phyloP scores from a whole-genome alignment of 2,888 invertebrate species.

The Dryocosmus kuriphilus region DNA sequence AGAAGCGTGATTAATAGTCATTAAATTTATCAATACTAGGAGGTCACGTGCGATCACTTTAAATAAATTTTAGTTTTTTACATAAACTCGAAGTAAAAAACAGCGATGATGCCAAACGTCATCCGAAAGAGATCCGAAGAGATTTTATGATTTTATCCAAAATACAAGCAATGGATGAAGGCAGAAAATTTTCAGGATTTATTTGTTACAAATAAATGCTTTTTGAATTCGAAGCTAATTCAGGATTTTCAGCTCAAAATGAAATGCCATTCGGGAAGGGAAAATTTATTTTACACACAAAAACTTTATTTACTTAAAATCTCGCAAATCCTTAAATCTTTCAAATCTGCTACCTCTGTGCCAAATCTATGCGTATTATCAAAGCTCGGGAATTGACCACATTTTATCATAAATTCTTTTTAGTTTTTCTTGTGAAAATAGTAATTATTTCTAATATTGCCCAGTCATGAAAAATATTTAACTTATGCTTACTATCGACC shows the following conservation, averaged over 20 bases:
- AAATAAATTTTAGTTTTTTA: constrained; percentile 9
- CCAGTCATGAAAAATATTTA: neutral
- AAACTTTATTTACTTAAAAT: neutral
- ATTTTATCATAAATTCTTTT: neutral
- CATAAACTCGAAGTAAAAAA: neutral
- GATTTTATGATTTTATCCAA: neutral
- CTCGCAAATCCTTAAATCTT: neutral
- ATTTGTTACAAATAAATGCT: neutral
- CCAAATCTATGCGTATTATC: neutral
- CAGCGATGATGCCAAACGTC: neutral
- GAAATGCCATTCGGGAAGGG: neutral
- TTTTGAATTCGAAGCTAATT: neutral
- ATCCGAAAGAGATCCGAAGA: constrained; percentile 38
- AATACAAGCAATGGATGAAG: neutral
- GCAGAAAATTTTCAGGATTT: neutral
- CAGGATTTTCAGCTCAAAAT: neutral
- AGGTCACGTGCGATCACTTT: constrained; percentile 25
- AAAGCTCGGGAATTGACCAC: neutral
- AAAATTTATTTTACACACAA: neutral
- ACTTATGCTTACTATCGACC: neutral
- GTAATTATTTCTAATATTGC: neutral
- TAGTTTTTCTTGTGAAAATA: neutral
- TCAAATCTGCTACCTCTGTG: neutral
- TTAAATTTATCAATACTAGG: constrained; percentile 21
- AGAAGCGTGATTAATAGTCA: constrained; percentile 23